phyloP scores from a whole-genome alignment of 2,888 invertebrate species.

The Drosophila austrosaltans region DNA sequence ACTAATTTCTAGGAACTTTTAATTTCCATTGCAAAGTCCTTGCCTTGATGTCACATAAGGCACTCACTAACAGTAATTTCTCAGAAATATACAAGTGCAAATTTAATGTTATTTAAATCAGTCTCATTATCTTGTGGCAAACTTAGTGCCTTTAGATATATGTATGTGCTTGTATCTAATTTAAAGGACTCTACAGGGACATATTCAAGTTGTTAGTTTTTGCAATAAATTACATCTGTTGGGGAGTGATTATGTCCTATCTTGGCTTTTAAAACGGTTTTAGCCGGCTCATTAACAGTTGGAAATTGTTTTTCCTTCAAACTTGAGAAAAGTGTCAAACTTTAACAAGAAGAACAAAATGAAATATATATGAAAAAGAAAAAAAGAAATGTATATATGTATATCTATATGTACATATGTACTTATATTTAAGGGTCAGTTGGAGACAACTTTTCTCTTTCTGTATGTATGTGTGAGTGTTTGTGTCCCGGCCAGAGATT shows the following conservation, averaged over 20 bases:
- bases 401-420: neutral
- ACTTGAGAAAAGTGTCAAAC: neutral
- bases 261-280: constrained; percentile 1
- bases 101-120: neutral
- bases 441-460: neutral
- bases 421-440: constrained; percentile 4
- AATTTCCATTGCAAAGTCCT: neutral
- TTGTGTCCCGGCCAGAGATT: constrained; percentile 1
- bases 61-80: too few relatives aligned
- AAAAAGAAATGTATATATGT: too few relatives aligned
- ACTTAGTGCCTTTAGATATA: too few relatives aligned
- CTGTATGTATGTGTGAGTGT: neutral
- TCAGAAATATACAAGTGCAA: too few relatives aligned
- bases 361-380: too few relatives aligned
- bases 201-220: too few relatives aligned
- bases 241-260: neutral
- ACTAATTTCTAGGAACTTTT: neutral
- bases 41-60: too few relatives aligned
- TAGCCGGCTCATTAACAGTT: constrained; percentile 2
- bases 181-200: too few relatives aligned
- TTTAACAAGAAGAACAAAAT: too few relatives aligned
- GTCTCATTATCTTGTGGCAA: neutral
- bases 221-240: neutral
- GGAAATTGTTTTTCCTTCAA: neutral
- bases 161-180: too few relatives aligned